phyloP scores from a whole-genome alignment of 2,888 invertebrate species.

The Eledone cirrhosa region DNA sequence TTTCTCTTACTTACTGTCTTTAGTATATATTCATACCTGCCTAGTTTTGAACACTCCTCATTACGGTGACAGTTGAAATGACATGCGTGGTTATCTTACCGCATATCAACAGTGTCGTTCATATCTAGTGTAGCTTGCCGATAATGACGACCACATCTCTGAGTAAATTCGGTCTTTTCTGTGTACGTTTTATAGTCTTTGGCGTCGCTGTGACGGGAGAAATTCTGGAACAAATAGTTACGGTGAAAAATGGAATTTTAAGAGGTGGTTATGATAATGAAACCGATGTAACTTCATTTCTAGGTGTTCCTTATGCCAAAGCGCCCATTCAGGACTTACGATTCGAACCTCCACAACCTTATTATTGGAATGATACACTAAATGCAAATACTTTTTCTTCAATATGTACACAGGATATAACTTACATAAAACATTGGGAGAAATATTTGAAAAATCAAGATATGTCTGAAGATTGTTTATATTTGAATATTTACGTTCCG shows the following conservation, averaged over 20 bases:
- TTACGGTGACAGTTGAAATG: too few relatives aligned
- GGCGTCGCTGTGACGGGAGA: too few relatives aligned
- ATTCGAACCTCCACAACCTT: background rate
- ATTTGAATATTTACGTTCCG: slow-evolving; percentile 46
- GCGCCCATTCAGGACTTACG: background rate
- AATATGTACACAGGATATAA: background rate
- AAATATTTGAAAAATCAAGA: too few relatives aligned
- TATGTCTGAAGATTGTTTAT: slow-evolving; percentile 45
- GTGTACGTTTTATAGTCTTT: background rate
- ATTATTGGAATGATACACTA: background rate
- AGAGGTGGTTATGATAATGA: background rate
- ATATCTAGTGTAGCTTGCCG: too few relatives aligned
- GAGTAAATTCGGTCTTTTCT: background rate
- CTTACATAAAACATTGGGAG: background rate
- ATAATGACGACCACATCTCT: too few relatives aligned
- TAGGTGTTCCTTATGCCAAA: slow-evolving; percentile 1
- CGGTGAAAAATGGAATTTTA: background rate
- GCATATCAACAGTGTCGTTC: too few relatives aligned
- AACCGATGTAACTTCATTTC: background rate
- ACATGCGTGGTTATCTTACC: too few relatives aligned
- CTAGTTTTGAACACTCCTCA: too few relatives aligned
- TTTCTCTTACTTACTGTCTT: too few relatives aligned
- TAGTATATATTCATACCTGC: too few relatives aligned
- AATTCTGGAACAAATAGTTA: background rate
- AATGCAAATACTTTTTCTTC: background rate